Percentiles rank a stretch among this genome's conserved stretches.
phyloP scores from a whole-genome alignment of 2,113 vertebrate genomes.

The Melanerpes aurifrons region DNA sequence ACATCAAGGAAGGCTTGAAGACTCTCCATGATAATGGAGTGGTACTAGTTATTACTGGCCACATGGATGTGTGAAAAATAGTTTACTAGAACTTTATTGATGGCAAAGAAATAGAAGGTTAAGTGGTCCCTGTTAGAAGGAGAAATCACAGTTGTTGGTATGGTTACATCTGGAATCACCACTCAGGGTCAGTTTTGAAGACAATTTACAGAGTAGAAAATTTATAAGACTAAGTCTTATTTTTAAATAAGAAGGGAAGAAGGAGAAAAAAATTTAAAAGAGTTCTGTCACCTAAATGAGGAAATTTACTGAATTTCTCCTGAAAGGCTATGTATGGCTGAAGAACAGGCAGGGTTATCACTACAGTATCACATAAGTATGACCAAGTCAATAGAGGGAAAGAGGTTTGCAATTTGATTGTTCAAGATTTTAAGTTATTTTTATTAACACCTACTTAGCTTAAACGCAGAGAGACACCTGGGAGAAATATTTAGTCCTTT shows the following conservation, averaged over 20 bases:
- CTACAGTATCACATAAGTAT: neutral
- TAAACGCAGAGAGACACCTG: neutral
- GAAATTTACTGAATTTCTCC: neutral
- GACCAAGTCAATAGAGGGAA: neutral
- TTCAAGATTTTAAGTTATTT: neutral
- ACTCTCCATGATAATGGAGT: neutral
- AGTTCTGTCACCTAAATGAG: neutral
- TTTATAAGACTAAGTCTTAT: neutral
- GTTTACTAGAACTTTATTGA: neutral
- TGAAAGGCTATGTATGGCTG: neutral
- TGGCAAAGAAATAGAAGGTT: neutral
- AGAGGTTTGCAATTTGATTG: conserved; percentile 1
- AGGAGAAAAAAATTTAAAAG: accelerated
- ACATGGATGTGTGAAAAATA: neutral
- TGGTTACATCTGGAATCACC: neutral
- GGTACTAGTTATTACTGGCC: neutral
- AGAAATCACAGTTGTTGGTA: neutral
- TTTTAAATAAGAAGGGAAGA: neutral
- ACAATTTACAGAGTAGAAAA: neutral
- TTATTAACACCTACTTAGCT: neutral
- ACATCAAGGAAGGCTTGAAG: neutral
- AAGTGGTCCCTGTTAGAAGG: neutral
- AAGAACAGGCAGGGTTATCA: neutral
- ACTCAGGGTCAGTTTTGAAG: neutral
- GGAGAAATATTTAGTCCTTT: neutral